Evolutionary conservation across 2,113 vertebrate species (phyloP).

Genomic region (Anoura caudifer): DNA sequence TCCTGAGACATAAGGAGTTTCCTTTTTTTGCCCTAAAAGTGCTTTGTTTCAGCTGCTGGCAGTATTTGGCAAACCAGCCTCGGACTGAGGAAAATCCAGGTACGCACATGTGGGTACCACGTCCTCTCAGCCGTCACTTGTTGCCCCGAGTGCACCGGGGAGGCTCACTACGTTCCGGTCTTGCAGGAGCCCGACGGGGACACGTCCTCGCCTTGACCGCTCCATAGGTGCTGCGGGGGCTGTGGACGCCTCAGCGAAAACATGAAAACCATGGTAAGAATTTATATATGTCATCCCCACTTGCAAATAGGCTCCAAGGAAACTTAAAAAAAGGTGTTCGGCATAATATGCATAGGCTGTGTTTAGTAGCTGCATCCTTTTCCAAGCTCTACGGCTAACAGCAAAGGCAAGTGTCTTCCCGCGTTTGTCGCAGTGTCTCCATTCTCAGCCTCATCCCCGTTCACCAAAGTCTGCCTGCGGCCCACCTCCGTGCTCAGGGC

Average conservation of each 20-base stretch:
- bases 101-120: not conserved
- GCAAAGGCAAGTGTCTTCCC: conserved; percentile 61
- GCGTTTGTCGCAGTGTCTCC: not conserved
- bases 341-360: conserved; percentile 18
- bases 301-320: conserved; percentile 25
- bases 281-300: not conserved
- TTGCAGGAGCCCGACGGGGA: not conserved
- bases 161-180: conserved; percentile 55
- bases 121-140: conserved; percentile 66
- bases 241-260: conserved; percentile 16
- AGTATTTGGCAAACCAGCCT: conserved; percentile 39
- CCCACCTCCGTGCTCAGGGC: not conserved
- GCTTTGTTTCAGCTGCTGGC: not conserved
- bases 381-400: conserved; percentile 68
- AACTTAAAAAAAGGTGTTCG: not conserved
- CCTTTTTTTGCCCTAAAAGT: not conserved
- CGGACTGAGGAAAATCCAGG: conserved; percentile 23
- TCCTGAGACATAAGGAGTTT: not conserved
- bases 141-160: conserved; percentile 76
- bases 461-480: not conserved
- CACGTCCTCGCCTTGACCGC: not conserved
- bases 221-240: not conserved
- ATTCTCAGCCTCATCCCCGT: not conserved
- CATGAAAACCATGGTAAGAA: not conserved
- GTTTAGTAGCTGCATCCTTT: conserved; percentile 63